These are phyloP conservation scores for Agrotis clavis DNA, from an alignment of 2,888 invertebrate species.

Conservation along the genomic window DNA sequence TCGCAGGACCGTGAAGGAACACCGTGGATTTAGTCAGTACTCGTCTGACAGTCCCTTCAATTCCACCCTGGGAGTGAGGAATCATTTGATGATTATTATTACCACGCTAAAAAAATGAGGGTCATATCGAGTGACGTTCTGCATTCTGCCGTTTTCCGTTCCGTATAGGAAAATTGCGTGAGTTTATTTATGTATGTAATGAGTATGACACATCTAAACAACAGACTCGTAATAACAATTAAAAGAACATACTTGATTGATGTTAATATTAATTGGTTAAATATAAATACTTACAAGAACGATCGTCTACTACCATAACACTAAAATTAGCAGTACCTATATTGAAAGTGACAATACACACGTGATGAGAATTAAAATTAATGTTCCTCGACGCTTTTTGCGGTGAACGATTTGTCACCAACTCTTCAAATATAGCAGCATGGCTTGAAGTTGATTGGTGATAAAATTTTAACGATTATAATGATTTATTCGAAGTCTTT, in stretches of 20 bases:
- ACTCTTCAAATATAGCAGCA: constrained; percentile 22
- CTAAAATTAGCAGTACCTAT: constrained; percentile 22
- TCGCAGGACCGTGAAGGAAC: no score
- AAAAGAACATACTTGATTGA: constrained; percentile 16
- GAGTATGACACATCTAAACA: constrained; percentile 13
- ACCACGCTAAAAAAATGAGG: no score
- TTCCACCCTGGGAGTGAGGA: no score
- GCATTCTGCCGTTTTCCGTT: no score
- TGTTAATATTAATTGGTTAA: constrained; percentile 34
- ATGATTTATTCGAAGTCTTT: neutral
- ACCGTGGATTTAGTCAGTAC: no score
- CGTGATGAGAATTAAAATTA: constrained; percentile 50
- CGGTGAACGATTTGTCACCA: constrained; percentile 42
- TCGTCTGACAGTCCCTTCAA: no score
- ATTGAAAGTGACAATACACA: constrained; percentile 55
- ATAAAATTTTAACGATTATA: constrained; percentile 12
- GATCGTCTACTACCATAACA: constrained; percentile 13
- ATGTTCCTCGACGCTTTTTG: constrained; percentile 25
- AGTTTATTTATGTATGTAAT: neutral
- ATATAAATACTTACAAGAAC: constrained; percentile 28
- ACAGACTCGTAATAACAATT: constrained; percentile 19
- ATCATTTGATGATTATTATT: no score
- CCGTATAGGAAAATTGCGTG: no score
- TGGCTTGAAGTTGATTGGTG: constrained; percentile 2
- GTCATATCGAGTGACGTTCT: no score